Percentiles rank a stretch among this genome's conserved stretches.
These are phyloP conservation scores for Trypoxylus dichotomus DNA, from an alignment of 1,140 invertebrate species.

Conservation along the genomic window DNA sequence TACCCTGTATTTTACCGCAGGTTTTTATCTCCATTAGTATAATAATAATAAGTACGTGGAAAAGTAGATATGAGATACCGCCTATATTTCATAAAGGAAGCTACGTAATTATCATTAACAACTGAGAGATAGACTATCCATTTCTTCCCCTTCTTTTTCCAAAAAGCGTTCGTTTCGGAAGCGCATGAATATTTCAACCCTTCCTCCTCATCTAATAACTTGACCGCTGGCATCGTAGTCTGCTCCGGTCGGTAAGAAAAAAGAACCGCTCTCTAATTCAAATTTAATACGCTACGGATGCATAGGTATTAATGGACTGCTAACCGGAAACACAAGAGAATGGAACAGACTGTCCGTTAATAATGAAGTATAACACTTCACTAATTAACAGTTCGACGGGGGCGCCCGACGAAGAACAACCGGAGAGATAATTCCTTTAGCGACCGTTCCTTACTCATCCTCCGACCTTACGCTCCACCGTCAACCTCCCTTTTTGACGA, in stretches of 20 bases:
- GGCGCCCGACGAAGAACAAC: background rate
- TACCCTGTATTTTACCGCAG: no score
- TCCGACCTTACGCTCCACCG: background rate
- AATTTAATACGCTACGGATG: slow-evolving; percentile 19
- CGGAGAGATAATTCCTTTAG: slow-evolving; percentile 21
- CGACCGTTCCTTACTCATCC: background rate
- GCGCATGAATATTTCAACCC: background rate
- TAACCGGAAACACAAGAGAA: slow-evolving; percentile 23
- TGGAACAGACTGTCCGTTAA: slow-evolving; percentile 18
- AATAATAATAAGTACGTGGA: no score
- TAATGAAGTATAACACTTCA: slow-evolving; percentile 24
- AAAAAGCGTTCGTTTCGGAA: background rate
- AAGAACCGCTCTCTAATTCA: slow-evolving; percentile 17
- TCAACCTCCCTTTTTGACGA: background rate
- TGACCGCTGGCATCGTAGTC: background rate
- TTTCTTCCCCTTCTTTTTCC: background rate
- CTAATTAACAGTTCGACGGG: slow-evolving; percentile 21
- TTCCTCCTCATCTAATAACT: background rate
- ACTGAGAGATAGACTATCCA: no score
- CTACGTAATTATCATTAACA: no score
- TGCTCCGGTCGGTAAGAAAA: background rate
- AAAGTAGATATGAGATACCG: no score
- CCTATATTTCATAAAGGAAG: no score
- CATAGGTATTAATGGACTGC: slow-evolving; percentile 21
- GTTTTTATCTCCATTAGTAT: no score